Evolutionary conservation across 2,888 invertebrate genomes (phyloP).

Genomic region (Dasysyrphus albostriatus): DNA sequence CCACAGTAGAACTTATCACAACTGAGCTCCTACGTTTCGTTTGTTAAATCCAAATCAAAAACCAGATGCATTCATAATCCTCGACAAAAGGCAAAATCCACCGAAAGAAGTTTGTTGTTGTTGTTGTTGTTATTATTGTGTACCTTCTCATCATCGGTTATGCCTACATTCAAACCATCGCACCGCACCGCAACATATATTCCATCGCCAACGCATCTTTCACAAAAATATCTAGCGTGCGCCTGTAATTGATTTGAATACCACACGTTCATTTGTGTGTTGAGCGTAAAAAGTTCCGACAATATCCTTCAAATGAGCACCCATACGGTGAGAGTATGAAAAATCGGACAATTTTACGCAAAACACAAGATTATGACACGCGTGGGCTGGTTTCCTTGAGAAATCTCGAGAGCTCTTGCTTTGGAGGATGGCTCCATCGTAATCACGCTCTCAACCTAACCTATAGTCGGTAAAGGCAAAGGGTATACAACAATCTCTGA

Average conservation of each 20-base stretch:
- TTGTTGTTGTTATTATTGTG: background rate
- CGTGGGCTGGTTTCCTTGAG: constrained; percentile 38
- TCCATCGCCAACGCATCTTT: constrained; percentile 63
- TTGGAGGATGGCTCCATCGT: constrained; percentile 3
- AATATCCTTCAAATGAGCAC: constrained; percentile 55
- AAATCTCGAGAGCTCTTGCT: background rate
- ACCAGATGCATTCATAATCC: constrained; percentile 59
- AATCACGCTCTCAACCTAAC: background rate
- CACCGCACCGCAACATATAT: background rate
- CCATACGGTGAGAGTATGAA: constrained; percentile 56
- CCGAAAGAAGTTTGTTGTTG: constrained; percentile 1
- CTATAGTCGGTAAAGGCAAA: background rate
- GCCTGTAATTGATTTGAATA: constrained; percentile 72
- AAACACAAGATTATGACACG: constrained; percentile 69
- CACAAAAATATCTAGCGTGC: constrained; percentile 44
- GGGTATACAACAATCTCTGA: background rate
- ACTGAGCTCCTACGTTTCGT: background rate
- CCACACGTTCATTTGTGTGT: constrained; percentile 44
- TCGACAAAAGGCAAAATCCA: constrained; percentile 29
- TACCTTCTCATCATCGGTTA: background rate
- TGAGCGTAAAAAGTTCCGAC: constrained; percentile 63
- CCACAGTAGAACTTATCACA: constrained; percentile 16
- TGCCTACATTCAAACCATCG: background rate
- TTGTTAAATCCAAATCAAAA: constrained; percentile 4
- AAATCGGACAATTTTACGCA: constrained; percentile 70